Conservation (phyloP, 2,888 invertebrate species). For the Epistrophe eligans region DNA sequence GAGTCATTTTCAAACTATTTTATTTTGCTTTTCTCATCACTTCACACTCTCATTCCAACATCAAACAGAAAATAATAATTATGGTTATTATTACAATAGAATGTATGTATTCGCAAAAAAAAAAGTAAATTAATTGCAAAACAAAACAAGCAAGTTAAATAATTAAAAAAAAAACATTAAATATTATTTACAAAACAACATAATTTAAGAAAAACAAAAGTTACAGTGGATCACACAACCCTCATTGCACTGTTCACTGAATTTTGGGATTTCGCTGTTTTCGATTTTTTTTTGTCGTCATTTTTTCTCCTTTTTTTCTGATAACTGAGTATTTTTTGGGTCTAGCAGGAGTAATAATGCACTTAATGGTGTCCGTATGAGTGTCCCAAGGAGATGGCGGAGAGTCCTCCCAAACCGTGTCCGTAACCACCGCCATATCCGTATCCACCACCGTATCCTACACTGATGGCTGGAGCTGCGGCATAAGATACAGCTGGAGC, state of each 20-base stretch:
- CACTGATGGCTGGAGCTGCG: slow-evolving; percentile 81
- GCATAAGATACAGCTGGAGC: slow-evolving; percentile 76
- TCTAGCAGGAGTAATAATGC: slow-evolving; percentile 7
- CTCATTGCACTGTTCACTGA: slow-evolving; percentile 73
- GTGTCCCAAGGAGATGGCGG: slow-evolving; percentile 28
- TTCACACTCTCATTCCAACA: slow-evolving; percentile 72
- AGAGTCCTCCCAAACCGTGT: slow-evolving; percentile 76
- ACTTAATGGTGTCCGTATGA: slow-evolving; percentile 68
- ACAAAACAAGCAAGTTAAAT: slow-evolving; percentile 71
- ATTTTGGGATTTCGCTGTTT: slow-evolving; percentile 72
- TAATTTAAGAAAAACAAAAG: slow-evolving; percentile 51
- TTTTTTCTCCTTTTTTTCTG: slow-evolving; percentile 31
- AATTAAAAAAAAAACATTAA: slow-evolving; percentile 61
- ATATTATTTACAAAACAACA: slow-evolving; percentile 72
- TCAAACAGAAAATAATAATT: slow-evolving; percentile 40
- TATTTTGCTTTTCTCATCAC: slow-evolving; percentile 55
- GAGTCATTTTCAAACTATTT: slow-evolving; percentile 59
- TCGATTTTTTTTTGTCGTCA: neutral
- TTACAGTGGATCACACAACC: slow-evolving; percentile 66
- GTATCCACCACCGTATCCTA: slow-evolving; percentile 77
- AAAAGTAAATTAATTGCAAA: slow-evolving; percentile 55
- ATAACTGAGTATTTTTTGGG: slow-evolving; percentile 57
- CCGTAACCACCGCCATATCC: slow-evolving; percentile 78
- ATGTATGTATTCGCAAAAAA: slow-evolving; percentile 60
- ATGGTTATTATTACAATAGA: slow-evolving; percentile 40